Base-by-base conservation (phyloP, 2,797 vertebrate genomes). In the Iguana delicatissima region DNA sequence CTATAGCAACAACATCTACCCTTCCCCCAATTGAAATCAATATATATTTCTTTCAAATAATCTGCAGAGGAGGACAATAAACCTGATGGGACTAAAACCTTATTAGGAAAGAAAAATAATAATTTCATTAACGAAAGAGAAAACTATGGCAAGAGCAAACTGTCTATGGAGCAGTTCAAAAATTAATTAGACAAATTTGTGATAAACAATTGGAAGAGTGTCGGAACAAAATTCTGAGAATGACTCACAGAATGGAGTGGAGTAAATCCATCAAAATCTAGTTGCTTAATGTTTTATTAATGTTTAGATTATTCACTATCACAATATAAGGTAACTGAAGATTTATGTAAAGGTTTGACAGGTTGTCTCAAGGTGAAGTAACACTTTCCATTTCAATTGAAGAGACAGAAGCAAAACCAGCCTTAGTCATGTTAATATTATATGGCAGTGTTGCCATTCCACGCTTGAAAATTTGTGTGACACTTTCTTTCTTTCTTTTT, bases 371-470 rank as follows among this genome's bases (percentile, higher is more conserved):
- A 59, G 80, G 26, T 42, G 46, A 88, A 46, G 16, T 16, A 59
- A 46, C 14, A 81, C 13, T 73, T 86, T 85, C 24, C 38, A 89
- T 89, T 89, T 89, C 62, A 81, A 4, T 35, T 50, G 13, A 20
- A 50, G 42, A 24, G 55, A 57, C 46, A 82, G 59, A n/a, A 14
- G 57, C 14, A 59, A 38, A 35, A 7, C 38, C 73, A 73, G 32
- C n/a, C 35, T 73, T 24, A 73, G 10, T 82, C 18, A 57, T 59
- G 55, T 59, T 22, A 59, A 46, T 62, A 50, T 32, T 24, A 83
- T 50, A 18, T 32, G 29, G n/a, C 6, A 26, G 38, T 59, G 38
- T 12, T 77, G 13, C 57, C 10, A 52, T 77, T 50, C 26, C n/a
- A 46, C 24, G 26, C 35, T 6, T 77, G 35, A 77, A 46, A 29